These are phyloP conservation scores for Leptoclinus maculatus DNA, from an alignment of 2,797 vertebrate genomes.

Conservation along the genomic window DNA sequence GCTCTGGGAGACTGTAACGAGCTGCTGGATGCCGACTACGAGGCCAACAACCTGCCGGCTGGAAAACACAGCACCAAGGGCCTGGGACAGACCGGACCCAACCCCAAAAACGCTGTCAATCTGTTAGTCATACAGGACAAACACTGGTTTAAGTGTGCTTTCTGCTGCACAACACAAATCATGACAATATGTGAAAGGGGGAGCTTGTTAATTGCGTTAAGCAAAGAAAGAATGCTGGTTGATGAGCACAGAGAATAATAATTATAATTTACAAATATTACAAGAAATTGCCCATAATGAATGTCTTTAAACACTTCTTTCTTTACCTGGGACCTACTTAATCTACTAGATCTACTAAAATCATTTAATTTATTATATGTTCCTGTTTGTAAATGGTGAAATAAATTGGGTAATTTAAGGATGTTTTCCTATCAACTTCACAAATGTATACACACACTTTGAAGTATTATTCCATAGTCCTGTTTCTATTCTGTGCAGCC, in stretches of 20 bases:
- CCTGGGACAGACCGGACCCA: conserved; percentile 87
- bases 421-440: not conserved
- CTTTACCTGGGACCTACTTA: not conserved
- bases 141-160: not conserved
- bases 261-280: too few species aligned
- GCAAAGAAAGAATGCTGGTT: not conserved
- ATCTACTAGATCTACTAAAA: not conserved
- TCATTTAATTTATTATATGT: not conserved
- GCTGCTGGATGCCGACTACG: conserved; percentile 86
- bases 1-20: conserved; percentile 90
- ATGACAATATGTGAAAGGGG: not conserved
- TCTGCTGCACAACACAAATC: conserved; percentile 28
- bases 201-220: not conserved
- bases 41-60: conserved; percentile 83
- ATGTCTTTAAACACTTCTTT: not conserved
- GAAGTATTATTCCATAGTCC: not conserved
- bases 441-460: not conserved
- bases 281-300: not conserved
- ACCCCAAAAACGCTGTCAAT: conserved; percentile 74
- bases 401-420: not conserved
- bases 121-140: conserved; percentile 84
- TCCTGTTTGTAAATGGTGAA: not conserved
- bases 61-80: conserved; percentile 93
- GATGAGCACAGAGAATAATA: not conserved
- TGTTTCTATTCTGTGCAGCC: too few species aligned